A percentile compares a stretch with the other conserved stretches of the same genome.
phyloP scores from a whole-genome alignment of 2,113 vertebrate species.

The Prinia subflava region DNA sequence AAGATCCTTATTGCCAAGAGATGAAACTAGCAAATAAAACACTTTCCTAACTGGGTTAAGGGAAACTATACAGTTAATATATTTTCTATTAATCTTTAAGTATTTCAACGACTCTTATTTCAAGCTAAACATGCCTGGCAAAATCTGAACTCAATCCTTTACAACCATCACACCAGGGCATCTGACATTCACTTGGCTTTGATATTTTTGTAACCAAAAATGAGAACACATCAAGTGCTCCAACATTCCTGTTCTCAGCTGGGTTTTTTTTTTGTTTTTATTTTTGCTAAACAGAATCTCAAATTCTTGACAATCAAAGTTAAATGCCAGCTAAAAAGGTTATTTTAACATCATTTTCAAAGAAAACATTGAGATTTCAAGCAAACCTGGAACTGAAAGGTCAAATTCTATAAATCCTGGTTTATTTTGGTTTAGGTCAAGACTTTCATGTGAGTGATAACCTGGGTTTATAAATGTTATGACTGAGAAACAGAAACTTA shows the following conservation, averaged over 20 bases:
- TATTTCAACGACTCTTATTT: not conserved
- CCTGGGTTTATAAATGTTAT: no score
- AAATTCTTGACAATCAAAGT: not conserved
- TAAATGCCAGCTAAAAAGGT: conserved; percentile 5
- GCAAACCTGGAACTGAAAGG: not conserved
- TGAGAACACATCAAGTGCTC: not conserved
- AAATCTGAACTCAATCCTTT: not conserved
- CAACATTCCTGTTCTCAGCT: not conserved
- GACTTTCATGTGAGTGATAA: not conserved
- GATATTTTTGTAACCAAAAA: not conserved
- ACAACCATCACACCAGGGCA: not conserved
- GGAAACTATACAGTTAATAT: not conserved
- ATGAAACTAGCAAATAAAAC: not conserved
- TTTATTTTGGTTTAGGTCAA: not conserved
- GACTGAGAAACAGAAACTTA: no score
- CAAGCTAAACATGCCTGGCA: not conserved
- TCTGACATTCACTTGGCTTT: not conserved
- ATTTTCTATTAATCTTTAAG: not conserved
- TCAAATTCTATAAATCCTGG: not conserved
- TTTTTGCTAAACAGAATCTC: not conserved
- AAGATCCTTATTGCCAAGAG: not conserved
- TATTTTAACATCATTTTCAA: not conserved
- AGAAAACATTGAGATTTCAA: not conserved
- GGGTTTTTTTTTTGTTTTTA: no score
- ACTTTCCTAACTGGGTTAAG: not conserved